A percentile compares a stretch with the other conserved stretches of the same genome.
Evolutionary conservation across 37 sponge, comb jelly and placozoan genomes (phyloP).

Genomic region (Crambe crambe): DNA sequence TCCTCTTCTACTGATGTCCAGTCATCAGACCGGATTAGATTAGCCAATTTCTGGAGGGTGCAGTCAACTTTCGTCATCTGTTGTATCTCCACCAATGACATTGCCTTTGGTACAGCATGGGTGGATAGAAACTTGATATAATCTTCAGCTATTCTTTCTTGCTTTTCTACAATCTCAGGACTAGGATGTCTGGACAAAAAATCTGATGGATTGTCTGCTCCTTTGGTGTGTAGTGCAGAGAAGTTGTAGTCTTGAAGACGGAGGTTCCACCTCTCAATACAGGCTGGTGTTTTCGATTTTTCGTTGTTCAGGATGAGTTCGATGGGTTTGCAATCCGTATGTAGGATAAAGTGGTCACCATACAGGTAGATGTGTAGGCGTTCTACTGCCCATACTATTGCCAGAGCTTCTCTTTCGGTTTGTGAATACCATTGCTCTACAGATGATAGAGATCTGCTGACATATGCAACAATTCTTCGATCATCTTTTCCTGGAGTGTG

Average conservation of each 20-base stretch:
- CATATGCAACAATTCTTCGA: constrained; percentile 38
- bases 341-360: constrained; percentile 49
- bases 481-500: constrained; percentile 10
- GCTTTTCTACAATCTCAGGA: neutral
- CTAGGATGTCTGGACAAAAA: constrained; percentile 42
- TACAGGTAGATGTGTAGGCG: constrained; percentile 62
- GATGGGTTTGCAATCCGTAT: constrained; percentile 48
- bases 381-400: constrained; percentile 21
- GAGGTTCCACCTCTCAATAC: constrained; percentile 50
- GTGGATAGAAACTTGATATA: constrained; percentile 19
- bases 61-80: constrained; percentile 9
- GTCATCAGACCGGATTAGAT: neutral
- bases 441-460: constrained; percentile 22
- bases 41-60: constrained; percentile 4
- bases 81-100: constrained; percentile 33
- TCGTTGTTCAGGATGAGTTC: constrained; percentile 26
- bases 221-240: constrained; percentile 34
- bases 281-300: constrained; percentile 54
- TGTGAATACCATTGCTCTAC: constrained; percentile 33
- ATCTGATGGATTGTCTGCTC: constrained; percentile 45
- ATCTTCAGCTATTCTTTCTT: constrained; percentile 6
- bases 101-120: constrained; percentile 42
- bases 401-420: constrained; percentile 31
- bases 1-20: constrained; percentile 3
- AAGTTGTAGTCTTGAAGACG: constrained; percentile 51